These are phyloP conservation scores for Clarias magur DNA, from an alignment of 2,113 vertebrate genomes.

Conservation along the genomic window DNA sequence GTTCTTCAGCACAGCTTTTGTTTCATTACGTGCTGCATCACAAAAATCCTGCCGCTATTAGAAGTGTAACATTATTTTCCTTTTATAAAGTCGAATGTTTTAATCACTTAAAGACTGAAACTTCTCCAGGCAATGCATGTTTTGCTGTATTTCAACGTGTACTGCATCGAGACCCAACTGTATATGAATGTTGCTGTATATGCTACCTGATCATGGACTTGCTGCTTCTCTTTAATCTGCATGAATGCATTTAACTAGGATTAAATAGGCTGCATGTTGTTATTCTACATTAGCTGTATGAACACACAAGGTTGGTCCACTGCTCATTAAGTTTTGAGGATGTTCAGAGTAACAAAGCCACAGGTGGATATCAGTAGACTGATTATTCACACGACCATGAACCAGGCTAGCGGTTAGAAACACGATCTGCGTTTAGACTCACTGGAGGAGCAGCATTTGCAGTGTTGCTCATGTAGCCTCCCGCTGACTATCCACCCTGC, in stretches of 20 bases:
- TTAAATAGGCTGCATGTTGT: neutral
- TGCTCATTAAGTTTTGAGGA: neutral
- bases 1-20: neutral
- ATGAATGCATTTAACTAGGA: neutral
- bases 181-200: neutral
- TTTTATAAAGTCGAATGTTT: neutral
- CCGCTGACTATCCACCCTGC: neutral
- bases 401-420: neutral
- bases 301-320: neutral
- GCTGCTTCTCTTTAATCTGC: neutral
- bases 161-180: neutral
- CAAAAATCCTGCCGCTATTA: neutral
- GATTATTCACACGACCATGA: constrained; percentile 24
- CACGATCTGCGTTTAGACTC: constrained; percentile 15
- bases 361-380: constrained; percentile 16
- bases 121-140: neutral
- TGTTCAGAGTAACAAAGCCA: constrained; percentile 1
- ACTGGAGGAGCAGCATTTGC: neutral
- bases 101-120: neutral
- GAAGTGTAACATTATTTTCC: neutral
- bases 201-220: neutral
- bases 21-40: neutral
- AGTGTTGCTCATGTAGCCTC: neutral
- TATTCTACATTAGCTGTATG: neutral
- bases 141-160: neutral